Conservation (phyloP, 2,888 invertebrate species). For the Calliopum simillimum region DNA sequence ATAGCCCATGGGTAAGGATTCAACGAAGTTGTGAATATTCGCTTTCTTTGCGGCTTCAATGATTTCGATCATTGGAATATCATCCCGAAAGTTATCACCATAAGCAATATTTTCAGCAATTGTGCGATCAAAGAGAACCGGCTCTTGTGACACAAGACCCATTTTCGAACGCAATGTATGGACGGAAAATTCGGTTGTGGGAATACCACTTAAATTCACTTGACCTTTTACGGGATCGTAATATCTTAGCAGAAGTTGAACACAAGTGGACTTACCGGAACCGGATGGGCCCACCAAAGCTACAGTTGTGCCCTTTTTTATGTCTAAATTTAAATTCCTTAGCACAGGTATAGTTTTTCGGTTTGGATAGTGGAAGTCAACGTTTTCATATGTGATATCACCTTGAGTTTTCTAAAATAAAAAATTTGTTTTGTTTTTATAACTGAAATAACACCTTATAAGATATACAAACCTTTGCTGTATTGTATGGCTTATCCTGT, state of each 20-base stretch:
- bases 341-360: conserved; percentile 81
- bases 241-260: conserved; percentile 82
- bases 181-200: conserved; percentile 73
- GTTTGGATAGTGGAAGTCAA: conserved; percentile 86
- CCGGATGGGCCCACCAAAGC: conserved; percentile 85
- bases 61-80: conserved; percentile 77
- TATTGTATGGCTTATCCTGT: conserved; percentile 59
- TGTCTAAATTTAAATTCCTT: conserved; percentile 75
- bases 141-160: conserved; percentile 88
- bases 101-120: conserved; percentile 90
- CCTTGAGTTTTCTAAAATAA: conserved; percentile 72
- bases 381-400: conserved; percentile 76
- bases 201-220: conserved; percentile 71
- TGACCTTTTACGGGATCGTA: conserved; percentile 81
- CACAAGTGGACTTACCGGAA: conserved; percentile 85
- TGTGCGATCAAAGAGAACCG: conserved; percentile 84
- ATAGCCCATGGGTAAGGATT: conserved; percentile 79
- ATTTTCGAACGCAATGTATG: conserved; percentile 78
- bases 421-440: background rate
- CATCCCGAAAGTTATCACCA: conserved; percentile 78
- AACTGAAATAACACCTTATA: background rate
- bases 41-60: conserved; percentile 80
- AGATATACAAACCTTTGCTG: conserved; percentile 52
- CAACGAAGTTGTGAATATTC: conserved; percentile 83
- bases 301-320: conserved; percentile 78